Conservation (phyloP, 2,113 vertebrate species). For the Strix aluco region DNA sequence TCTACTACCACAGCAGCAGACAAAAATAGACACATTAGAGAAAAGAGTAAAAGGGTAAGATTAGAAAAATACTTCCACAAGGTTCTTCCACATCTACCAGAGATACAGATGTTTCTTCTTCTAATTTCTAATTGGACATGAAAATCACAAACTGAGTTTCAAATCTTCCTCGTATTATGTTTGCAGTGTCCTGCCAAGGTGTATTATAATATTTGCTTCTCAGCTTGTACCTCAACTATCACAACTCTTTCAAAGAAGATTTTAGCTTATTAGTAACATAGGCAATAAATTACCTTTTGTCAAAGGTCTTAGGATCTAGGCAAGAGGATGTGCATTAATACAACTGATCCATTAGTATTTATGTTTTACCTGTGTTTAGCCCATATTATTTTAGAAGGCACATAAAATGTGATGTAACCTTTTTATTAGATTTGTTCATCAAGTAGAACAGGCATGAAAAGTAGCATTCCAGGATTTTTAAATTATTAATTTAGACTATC, state of each 20-base stretch:
- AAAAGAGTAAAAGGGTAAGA: not conserved
- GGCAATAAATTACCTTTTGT: not conserved
- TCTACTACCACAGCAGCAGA: not conserved
- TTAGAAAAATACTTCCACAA: not conserved
- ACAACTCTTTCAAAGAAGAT: not conserved
- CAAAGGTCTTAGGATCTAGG: not conserved
- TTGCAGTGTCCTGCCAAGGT: not conserved
- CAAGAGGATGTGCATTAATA: not conserved
- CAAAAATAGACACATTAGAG: not conserved
- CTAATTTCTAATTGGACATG: not conserved
- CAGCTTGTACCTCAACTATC: not conserved
- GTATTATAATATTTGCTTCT: not conserved
- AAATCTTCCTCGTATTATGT: not conserved
- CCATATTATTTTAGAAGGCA: not conserved
- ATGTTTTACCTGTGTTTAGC: not conserved
- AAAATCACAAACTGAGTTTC: not conserved
- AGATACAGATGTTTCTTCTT: not conserved
- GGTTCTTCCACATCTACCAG: not conserved
- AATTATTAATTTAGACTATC: not conserved
- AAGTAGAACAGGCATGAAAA: not conserved
- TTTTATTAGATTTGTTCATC: not conserved
- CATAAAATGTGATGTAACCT: not conserved
- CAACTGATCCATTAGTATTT: not conserved
- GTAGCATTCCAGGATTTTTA: not conserved
- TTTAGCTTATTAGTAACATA: not conserved